These are phyloP conservation scores for Electrophaes corylata DNA, from an alignment of 2,888 invertebrate genomes.

Conservation along the genomic window DNA sequence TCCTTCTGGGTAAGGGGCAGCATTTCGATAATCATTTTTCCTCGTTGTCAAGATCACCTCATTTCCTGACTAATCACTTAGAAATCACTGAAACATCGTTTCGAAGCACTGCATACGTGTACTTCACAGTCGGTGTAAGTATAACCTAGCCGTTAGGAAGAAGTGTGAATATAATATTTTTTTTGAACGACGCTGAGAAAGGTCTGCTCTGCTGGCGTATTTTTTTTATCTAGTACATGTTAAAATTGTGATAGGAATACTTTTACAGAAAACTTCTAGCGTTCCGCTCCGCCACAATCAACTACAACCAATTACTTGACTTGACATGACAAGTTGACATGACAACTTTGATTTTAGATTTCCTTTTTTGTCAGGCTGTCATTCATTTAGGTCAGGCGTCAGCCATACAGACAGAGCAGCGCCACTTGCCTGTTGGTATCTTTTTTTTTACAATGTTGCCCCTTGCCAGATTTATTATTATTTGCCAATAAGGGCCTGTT, in stretches of 20 bases:
- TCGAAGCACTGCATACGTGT: slow-evolving; percentile 79
- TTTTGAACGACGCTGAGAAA: slow-evolving; percentile 10
- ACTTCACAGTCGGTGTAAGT: slow-evolving; percentile 69
- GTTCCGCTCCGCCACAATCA: slow-evolving; percentile 20
- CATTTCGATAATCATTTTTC: slow-evolving; percentile 79
- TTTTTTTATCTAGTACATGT: slow-evolving; percentile 16
- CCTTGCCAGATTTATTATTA: too few species aligned
- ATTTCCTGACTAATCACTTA: slow-evolving; percentile 66
- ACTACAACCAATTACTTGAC: background rate
- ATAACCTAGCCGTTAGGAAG: slow-evolving; percentile 64
- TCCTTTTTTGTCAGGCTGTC: too few species aligned
- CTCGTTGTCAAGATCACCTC: slow-evolving; percentile 60
- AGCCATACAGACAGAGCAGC: too few species aligned
- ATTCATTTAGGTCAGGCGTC: too few species aligned
- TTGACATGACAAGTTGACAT: too few species aligned
- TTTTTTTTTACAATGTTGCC: too few species aligned
- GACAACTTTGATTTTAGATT: too few species aligned
- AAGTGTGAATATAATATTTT: slow-evolving; percentile 18
- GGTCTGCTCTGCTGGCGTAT: slow-evolving; percentile 6
- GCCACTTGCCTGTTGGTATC: too few species aligned
- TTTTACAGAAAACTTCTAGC: slow-evolving; percentile 39
- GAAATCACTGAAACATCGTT: slow-evolving; percentile 58
- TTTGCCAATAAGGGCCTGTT: too few species aligned
- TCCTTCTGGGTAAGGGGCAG: slow-evolving; percentile 91
- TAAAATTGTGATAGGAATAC: slow-evolving; percentile 26